Conservation (phyloP, 2,113 vertebrate species). For the Galemys pyrenaicus region DNA sequence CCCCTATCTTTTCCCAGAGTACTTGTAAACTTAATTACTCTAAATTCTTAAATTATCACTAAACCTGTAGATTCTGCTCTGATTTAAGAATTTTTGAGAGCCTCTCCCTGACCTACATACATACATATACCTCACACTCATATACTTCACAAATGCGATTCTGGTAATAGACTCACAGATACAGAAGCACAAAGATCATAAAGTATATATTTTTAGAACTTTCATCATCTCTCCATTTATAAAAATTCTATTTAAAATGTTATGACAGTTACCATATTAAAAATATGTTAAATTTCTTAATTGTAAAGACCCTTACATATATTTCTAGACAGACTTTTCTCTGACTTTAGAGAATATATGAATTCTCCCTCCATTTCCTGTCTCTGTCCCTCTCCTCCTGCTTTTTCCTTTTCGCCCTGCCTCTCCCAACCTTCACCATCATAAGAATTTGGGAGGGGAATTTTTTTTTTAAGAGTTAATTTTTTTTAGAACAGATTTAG, state of each 20-base stretch:
- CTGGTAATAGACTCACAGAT: neutral
- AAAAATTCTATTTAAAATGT: neutral
- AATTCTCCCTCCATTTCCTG: neutral
- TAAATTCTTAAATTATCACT: neutral
- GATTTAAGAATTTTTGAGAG: neutral
- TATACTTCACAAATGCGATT: neutral
- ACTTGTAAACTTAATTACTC: neutral
- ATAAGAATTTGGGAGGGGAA: neutral
- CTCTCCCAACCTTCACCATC: neutral
- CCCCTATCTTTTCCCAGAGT: neutral
- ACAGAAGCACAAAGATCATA: neutral
- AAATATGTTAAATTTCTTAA: neutral
- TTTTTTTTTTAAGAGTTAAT: neutral
- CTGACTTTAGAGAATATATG: neutral
- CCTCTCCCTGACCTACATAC: neutral
- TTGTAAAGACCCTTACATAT: neutral
- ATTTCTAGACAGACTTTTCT: neutral
- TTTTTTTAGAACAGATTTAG: neutral
- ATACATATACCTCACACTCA: neutral
- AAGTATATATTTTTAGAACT: neutral
- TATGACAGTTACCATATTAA: neutral
- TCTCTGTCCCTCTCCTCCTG: neutral
- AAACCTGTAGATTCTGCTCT: neutral
- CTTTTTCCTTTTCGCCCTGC: accelerated
- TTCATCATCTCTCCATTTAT: neutral